Conservation (phyloP, 2,113 vertebrate species). For the Xiphophorus maculatus region DNA sequence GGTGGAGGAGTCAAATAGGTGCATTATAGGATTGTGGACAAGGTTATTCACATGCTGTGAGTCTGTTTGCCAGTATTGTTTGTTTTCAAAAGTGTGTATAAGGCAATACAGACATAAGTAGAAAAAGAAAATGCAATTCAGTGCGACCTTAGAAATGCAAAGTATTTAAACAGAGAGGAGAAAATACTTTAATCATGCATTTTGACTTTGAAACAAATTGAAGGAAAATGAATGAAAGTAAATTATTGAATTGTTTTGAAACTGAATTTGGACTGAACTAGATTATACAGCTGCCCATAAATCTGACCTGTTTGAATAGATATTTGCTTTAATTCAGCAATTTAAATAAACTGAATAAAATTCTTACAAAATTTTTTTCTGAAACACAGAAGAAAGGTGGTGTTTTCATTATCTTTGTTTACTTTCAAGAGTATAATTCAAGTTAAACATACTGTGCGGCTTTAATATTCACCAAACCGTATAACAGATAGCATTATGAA, state of each 20-base stretch:
- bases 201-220: neutral
- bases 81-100: conserved; percentile 54
- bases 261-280: neutral
- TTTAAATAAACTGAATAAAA: neutral
- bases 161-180: neutral
- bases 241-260: neutral
- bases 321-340: neutral
- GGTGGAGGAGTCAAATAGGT: conserved; percentile 62
- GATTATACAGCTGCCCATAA: neutral
- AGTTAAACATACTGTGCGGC: neutral
- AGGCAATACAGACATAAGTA: neutral
- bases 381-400: neutral
- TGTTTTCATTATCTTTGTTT: neutral
- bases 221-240: neutral
- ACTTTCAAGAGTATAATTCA: neutral
- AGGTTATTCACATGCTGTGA: conserved; percentile 65
- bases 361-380: neutral
- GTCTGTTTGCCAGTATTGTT: conserved; percentile 45
- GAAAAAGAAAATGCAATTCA: too few species aligned
- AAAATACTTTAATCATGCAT: neutral
- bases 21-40: conserved; percentile 51
- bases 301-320: neutral
- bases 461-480: neutral
- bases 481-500: conserved; percentile 7
- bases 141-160: neutral